Percentiles rank a stretch among this genome's conserved stretches.
phyloP scores from a whole-genome alignment of 1,140 invertebrate species.

The Apolygus lucorum region DNA sequence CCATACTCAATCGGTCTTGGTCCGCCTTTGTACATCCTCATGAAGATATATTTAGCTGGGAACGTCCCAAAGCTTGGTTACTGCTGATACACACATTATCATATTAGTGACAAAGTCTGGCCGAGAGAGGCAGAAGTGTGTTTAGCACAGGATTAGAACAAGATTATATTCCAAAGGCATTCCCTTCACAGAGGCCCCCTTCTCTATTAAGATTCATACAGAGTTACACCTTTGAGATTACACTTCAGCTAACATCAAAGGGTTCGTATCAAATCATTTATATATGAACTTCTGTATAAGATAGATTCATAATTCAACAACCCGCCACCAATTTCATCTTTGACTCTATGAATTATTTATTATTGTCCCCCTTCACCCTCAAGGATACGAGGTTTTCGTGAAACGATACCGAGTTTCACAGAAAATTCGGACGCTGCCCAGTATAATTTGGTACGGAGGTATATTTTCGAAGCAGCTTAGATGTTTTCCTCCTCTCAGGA shows the following conservation, averaged over 20 bases:
- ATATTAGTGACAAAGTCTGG: not conserved
- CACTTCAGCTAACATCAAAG: slow-evolving; percentile 10
- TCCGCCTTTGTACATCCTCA: no score
- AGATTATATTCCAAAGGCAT: slow-evolving; percentile 11
- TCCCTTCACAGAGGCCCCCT: slow-evolving; percentile 6
- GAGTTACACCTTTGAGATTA: slow-evolving; percentile 14
- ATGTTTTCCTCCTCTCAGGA: no score
- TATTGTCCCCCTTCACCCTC: no score
- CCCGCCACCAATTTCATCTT: slow-evolving; percentile 8
- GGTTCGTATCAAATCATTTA: slow-evolving; percentile 8
- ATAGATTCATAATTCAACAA: slow-evolving; percentile 9
- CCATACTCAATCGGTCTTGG: no score
- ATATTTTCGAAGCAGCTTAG: no score
- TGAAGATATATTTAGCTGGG: no score
- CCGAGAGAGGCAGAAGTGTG: not conserved
- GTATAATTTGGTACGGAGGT: no score
- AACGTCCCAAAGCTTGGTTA: no score
- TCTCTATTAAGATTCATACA: slow-evolving; percentile 9
- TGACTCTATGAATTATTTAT: not conserved
- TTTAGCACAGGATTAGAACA: not conserved
- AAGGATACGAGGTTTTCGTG: no score
- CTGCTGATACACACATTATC: no score
- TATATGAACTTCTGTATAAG: slow-evolving; percentile 4
- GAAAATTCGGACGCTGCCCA: no score
- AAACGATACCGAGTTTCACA: no score